phyloP scores from a whole-genome alignment of 2,888 invertebrate genomes.

The Cantharis flavilabris region DNA sequence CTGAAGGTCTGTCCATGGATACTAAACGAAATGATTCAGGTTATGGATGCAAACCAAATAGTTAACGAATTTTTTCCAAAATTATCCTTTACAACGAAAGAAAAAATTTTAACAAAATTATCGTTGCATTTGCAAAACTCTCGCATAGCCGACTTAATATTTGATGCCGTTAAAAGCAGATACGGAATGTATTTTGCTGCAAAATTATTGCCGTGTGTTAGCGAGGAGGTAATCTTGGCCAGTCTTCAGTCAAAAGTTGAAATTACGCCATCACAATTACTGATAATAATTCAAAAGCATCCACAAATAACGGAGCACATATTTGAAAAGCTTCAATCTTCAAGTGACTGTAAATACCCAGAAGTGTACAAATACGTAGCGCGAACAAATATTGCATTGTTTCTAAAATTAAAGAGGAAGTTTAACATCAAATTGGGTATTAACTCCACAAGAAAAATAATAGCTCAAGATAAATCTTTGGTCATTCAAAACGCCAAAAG shows the following conservation, averaged over 20 bases:
- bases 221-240: neutral
- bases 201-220: conserved; percentile 10
- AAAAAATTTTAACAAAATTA: conserved; percentile 24
- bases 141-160: conserved; percentile 13
- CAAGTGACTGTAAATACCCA: neutral
- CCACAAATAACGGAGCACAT: neutral
- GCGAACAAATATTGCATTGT: neutral
- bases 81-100: conserved; percentile 19
- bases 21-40: neutral
- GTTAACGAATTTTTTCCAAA: conserved; percentile 16
- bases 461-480: neutral
- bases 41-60: neutral
- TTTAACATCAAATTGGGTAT: neutral
- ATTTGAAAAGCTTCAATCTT: neutral
- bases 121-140: conserved; percentile 6
- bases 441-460: neutral
- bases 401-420: neutral
- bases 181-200: conserved; percentile 22
- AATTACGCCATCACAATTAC: conserved; percentile 1
- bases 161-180: conserved; percentile 17
- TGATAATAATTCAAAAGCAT: neutral
- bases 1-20: neutral
- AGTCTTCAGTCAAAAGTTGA: neutral
- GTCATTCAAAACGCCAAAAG: neutral
- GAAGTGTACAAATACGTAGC: neutral